These are phyloP conservation scores for Triops longicaudatus DNA, from an alignment of 1,140 invertebrate species.

Conservation along the genomic window DNA sequence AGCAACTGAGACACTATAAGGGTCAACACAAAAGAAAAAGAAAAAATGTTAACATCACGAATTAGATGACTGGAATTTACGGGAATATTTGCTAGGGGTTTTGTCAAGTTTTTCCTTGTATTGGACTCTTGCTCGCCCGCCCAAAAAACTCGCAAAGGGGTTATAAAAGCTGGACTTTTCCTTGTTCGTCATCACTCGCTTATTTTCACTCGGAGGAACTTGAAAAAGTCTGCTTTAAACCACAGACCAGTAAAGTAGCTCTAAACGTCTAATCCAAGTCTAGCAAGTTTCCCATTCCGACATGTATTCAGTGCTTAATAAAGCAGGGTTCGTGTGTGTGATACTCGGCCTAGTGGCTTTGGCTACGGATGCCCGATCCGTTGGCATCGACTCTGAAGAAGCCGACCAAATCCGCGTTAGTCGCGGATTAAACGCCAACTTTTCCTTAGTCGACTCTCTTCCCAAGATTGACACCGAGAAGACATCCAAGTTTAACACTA, in stretches of 20 bases:
- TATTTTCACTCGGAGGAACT: background rate
- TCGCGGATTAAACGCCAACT: background rate
- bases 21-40: background rate
- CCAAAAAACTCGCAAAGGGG: background rate
- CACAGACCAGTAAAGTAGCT: background rate
- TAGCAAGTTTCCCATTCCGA: background rate
- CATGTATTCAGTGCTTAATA: background rate
- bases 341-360: background rate
- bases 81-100: background rate
- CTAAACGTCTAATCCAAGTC: background rate
- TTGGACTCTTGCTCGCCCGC: background rate
- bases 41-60: background rate
- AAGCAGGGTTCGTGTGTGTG: background rate
- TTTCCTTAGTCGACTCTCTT: background rate
- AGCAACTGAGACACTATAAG: background rate
- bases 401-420: background rate
- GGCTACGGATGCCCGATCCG: background rate
- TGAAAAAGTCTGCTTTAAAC: background rate
- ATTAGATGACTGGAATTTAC: background rate
- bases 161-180: constrained; percentile 4
- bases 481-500: background rate
- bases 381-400: background rate
- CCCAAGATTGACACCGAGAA: background rate
- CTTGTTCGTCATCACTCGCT: background rate
- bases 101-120: constrained; percentile 12